Evolutionary conservation across 2,113 vertebrate species (phyloP).

Genomic region (Nannobrachium achirus): DNA sequence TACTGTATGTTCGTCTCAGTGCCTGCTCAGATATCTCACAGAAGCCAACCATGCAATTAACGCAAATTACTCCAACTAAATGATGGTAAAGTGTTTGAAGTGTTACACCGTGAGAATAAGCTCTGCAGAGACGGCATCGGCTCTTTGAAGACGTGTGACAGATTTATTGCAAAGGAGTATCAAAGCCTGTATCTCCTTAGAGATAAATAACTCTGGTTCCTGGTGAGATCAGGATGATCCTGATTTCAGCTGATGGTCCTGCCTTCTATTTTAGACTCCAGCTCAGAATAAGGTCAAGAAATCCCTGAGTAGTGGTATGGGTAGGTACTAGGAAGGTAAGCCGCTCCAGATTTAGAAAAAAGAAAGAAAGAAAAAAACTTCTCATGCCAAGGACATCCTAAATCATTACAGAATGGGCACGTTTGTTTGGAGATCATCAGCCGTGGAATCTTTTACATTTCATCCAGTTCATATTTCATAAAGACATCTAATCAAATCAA

Average conservation of each 20-base stretch:
- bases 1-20: background rate
- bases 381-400: too few species aligned
- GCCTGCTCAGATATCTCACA: conserved; percentile 37
- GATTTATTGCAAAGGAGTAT: conserved; percentile 63
- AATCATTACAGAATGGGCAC: too few species aligned
- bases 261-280: conserved; percentile 27
- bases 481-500: too few species aligned
- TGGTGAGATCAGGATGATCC: conserved; percentile 60
- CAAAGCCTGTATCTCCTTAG: conserved; percentile 56
- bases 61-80: conserved; percentile 43
- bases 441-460: too few species aligned
- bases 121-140: conserved; percentile 47
- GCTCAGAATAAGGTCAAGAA: conserved; percentile 26
- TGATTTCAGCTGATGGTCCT: conserved; percentile 24
- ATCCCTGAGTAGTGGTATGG: conserved; percentile 2
- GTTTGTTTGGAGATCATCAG: too few species aligned
- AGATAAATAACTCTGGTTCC: conserved; percentile 61
- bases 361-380: too few species aligned
- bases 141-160: conserved; percentile 60
- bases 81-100: conserved; percentile 41
- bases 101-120: conserved; percentile 36
- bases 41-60: conserved; percentile 51
- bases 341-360: too few species aligned
- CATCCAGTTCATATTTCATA: too few species aligned
- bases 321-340: background rate